phyloP scores from a whole-genome alignment of 2,888 invertebrate species.

The Metallyticus violacea region DNA sequence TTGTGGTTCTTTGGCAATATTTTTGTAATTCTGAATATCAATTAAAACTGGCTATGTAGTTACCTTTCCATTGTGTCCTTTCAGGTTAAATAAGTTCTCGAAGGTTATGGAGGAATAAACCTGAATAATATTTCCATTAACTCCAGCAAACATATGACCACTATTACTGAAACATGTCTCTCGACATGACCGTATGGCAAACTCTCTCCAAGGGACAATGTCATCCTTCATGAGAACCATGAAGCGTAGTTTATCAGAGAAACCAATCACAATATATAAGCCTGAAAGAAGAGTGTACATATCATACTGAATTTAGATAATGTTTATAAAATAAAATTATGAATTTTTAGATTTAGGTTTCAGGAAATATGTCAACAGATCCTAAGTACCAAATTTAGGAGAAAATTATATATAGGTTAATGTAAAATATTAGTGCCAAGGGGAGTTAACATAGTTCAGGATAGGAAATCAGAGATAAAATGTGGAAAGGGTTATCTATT shows the following conservation, averaged over 20 bases:
- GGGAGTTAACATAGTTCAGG: too few species aligned
- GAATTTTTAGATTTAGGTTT: background rate
- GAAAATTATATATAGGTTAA: too few species aligned
- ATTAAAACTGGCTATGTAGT: too few species aligned
- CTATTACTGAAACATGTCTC: conserved; percentile 78
- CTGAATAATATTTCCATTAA: conserved; percentile 81
- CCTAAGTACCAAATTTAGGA: too few species aligned
- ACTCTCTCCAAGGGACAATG: conserved; percentile 65
- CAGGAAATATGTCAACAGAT: too few species aligned
- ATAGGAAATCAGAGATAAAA: too few species aligned
- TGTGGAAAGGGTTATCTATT: too few species aligned
- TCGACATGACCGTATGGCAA: conserved; percentile 72
- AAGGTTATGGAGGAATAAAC: conserved; percentile 81
- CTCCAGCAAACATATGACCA: conserved; percentile 88
- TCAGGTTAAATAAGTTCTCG: conserved; percentile 67
- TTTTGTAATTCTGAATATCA: too few species aligned
- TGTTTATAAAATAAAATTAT: background rate
- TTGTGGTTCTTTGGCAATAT: too few species aligned
- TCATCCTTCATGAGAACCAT: conserved; percentile 88
- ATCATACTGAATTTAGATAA: background rate
- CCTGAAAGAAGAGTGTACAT: conserved; percentile 48
- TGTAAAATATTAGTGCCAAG: too few species aligned
- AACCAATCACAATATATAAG: conserved; percentile 82
- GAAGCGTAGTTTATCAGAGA: conserved; percentile 85
- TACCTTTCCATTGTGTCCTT: conserved; percentile 77